These are phyloP conservation scores for Clinocottus analis DNA, from an alignment of 2,113 vertebrate genomes.

Conservation along the genomic window DNA sequence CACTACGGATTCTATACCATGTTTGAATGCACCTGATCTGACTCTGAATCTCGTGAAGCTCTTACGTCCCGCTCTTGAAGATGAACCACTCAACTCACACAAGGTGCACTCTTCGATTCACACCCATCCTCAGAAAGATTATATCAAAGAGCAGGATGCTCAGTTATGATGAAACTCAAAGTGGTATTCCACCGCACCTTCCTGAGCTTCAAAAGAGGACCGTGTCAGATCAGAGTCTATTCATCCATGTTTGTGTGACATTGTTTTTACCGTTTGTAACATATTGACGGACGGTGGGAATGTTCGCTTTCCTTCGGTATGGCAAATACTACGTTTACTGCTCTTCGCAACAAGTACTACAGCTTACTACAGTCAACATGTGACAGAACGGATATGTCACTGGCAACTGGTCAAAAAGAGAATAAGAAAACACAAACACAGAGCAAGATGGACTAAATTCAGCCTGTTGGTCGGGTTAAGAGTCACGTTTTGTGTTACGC, in stretches of 20 bases:
- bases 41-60: conserved; percentile 5
- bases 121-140: neutral
- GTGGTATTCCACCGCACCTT: neutral
- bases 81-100: conserved; percentile 10
- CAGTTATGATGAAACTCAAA: neutral
- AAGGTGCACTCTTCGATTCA: neutral
- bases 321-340: neutral
- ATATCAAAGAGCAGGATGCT: neutral
- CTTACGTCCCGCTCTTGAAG: neutral
- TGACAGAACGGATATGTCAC: neutral
- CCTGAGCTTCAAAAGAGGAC: neutral
- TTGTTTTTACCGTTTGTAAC: neutral
- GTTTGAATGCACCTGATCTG: neutral
- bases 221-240: neutral
- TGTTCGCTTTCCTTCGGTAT: neutral
- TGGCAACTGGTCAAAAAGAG: neutral
- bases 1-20: neutral
- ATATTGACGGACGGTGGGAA: neutral
- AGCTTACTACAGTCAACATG: neutral
- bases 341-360: neutral
- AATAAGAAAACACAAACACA: neutral
- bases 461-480: neutral
- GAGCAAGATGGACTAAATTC: neutral
- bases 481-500: neutral
- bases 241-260: neutral